Evolutionary conservation across 1,140 invertebrate species (phyloP).

Genomic region (Physella acuta): DNA sequence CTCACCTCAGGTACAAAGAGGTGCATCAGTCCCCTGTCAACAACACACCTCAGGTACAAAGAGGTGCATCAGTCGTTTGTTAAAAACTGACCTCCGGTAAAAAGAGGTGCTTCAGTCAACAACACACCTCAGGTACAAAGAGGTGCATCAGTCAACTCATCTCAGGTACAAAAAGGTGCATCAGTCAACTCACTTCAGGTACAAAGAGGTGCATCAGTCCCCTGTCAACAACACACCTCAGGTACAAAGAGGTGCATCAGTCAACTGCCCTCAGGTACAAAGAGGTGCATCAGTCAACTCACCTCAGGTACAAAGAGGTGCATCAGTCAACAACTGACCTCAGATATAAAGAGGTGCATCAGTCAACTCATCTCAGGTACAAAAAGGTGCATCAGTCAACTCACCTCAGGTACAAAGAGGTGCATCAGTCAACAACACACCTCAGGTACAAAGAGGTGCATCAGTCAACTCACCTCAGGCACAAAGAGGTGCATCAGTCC

Average conservation of each 20-base stretch:
- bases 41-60: neutral
- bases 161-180: neutral
- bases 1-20: neutral
- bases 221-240: neutral
- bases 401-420: neutral
- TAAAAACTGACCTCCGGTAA: neutral
- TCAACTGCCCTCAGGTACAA: neutral
- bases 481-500: constrained; percentile 71
- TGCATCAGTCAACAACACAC: neutral
- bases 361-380: neutral
- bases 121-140: neutral
- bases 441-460: neutral
- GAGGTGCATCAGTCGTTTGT: too few species aligned
- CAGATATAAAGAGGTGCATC: neutral
- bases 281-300: neutral
- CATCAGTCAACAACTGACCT: neutral
- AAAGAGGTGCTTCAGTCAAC: constrained; percentile 12
- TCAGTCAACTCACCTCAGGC: constrained; percentile 63
- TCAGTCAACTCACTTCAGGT: neutral
- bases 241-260: neutral
- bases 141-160: neutral
- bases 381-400: neutral
- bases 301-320: neutral
- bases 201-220: neutral
- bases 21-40: too few species aligned